Percentiles rank a stretch among this genome's conserved stretches.
These are phyloP conservation scores for Percina caprodes DNA, from an alignment of 2,113 vertebrate species.

Conservation along the genomic window DNA sequence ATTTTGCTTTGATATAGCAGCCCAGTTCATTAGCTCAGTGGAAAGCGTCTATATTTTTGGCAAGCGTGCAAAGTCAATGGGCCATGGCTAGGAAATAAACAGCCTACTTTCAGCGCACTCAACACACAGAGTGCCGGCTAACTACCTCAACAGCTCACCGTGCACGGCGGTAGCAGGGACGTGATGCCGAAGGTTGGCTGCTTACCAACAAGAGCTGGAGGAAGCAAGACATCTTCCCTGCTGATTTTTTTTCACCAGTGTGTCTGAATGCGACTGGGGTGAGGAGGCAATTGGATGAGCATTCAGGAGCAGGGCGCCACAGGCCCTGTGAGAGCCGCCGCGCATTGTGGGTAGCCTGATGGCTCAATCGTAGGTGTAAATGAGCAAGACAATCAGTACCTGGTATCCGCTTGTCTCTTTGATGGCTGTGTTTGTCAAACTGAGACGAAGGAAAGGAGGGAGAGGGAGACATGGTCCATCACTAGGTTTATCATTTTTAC, in stretches of 20 bases:
- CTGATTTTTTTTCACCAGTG: slow-evolving; percentile 17
- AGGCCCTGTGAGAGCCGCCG: slow-evolving; percentile 22
- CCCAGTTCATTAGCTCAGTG: slow-evolving; percentile 66
- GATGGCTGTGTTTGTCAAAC: slow-evolving; percentile 41
- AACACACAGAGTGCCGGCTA: slow-evolving; percentile 42
- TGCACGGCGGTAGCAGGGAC: background rate
- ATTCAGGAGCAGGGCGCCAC: slow-evolving; percentile 23
- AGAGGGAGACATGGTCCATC: slow-evolving; percentile 12
- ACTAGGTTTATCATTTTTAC: slow-evolving; percentile 27
- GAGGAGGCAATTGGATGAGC: slow-evolving; percentile 40
- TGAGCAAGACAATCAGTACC: slow-evolving; percentile 48
- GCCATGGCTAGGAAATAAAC: slow-evolving; percentile 58
- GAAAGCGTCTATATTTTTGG: slow-evolving; percentile 67
- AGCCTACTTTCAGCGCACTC: slow-evolving; percentile 35
- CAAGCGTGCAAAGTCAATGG: slow-evolving; percentile 61
- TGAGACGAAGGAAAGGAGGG: background rate
- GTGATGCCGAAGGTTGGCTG: slow-evolving; percentile 37
- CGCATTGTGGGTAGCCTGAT: slow-evolving; percentile 62
- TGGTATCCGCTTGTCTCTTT: slow-evolving; percentile 45
- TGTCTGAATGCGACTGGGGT: slow-evolving; percentile 18
- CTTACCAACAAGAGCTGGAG: slow-evolving; percentile 13
- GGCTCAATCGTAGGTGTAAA: slow-evolving; percentile 61
- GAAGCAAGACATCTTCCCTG: slow-evolving; percentile 19
- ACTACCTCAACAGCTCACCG: slow-evolving; percentile 33
- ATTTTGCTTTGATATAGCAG: slow-evolving; percentile 45